phyloP scores from a whole-genome alignment of 1,140 invertebrate species.

The Diachasmimorpha longicaudata region DNA sequence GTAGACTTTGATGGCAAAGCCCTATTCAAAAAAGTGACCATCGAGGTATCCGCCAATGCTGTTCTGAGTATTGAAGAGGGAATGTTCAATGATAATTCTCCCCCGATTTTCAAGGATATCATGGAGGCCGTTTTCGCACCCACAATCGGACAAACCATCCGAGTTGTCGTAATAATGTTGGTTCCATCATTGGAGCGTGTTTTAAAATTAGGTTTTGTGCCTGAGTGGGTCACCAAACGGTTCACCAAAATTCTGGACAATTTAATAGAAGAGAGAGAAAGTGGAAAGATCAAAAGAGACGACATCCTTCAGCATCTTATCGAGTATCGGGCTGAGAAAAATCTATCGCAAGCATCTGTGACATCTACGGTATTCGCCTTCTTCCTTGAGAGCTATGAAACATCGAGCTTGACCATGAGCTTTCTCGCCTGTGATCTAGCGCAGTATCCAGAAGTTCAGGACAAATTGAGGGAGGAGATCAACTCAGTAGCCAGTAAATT shows the following conservation, averaged over 20 bases:
- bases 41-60: constrained; percentile 60
- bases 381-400: constrained; percentile 75
- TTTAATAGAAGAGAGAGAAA: constrained; percentile 19
- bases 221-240: constrained; percentile 8
- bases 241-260: constrained; percentile 29
- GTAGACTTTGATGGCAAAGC: constrained; percentile 46
- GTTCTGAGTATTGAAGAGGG: background rate
- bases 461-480: constrained; percentile 68
- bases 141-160: background rate
- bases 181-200: constrained; percentile 21
- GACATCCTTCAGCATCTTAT: constrained; percentile 43
- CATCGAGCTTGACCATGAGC: constrained; percentile 69
- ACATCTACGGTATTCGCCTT: constrained; percentile 69
- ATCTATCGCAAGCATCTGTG: constrained; percentile 41
- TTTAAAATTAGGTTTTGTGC: constrained; percentile 9
- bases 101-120: background rate
- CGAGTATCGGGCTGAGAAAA: constrained; percentile 27
- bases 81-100: constrained; percentile 16
- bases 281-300: constrained; percentile 9
- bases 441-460: constrained; percentile 68
- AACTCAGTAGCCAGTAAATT: constrained; percentile 56
- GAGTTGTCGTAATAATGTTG: background rate
- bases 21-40: constrained; percentile 55
- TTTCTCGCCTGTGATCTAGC: constrained; percentile 69
- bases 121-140: background rate